A percentile compares a stretch with the other conserved stretches of the same genome.
These are phyloP conservation scores for Alsophila aescularia DNA, from an alignment of 2,888 invertebrate genomes.

Conservation along the genomic window DNA sequence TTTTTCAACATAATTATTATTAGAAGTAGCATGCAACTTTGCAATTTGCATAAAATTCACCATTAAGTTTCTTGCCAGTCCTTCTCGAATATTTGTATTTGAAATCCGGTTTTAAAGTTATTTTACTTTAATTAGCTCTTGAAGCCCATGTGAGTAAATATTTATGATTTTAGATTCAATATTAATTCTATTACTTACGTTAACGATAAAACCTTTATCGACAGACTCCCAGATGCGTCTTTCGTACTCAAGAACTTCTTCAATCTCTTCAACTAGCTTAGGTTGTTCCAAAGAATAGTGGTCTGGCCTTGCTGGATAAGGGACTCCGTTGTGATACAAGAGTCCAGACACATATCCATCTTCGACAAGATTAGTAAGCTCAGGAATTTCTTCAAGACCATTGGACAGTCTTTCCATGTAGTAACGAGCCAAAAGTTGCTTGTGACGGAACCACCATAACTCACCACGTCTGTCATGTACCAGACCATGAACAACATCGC, in stretches of 20 bases:
- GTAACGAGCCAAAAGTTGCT: conserved; percentile 88
- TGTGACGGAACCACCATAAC: conserved; percentile 84
- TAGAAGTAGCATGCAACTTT: too few relatives aligned
- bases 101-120: too few relatives aligned
- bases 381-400: conserved; percentile 87
- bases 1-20: background rate
- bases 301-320: conserved; percentile 86
- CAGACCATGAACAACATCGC: conserved; percentile 73
- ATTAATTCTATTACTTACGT: conserved; percentile 54
- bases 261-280: conserved; percentile 67
- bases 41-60: too few relatives aligned
- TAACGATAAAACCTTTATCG: conserved; percentile 80
- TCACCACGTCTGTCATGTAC: conserved; percentile 86
- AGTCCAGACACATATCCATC: conserved; percentile 87
- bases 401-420: conserved; percentile 90
- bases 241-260: conserved; percentile 78
- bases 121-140: too few relatives aligned
- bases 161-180: background rate
- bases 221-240: conserved; percentile 85
- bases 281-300: conserved; percentile 79
- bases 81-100: too few relatives aligned
- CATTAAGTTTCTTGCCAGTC: too few relatives aligned
- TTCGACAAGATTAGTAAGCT: conserved; percentile 81
- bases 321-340: conserved; percentile 86
- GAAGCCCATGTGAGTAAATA: too few relatives aligned